Conservation (phyloP, 2,113 vertebrate genomes). For the Labeo catla region DNA sequence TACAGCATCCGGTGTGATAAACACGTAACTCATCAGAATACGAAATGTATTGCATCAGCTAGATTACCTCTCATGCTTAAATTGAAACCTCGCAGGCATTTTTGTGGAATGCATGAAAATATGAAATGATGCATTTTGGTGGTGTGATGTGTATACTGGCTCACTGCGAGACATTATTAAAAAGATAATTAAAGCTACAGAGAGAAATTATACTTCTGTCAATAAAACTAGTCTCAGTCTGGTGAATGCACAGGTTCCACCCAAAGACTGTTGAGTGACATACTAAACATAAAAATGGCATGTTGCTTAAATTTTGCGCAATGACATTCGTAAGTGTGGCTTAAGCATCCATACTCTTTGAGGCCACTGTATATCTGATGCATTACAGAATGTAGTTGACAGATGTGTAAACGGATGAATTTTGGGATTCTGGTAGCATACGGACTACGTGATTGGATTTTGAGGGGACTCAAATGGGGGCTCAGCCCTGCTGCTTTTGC, state of each 20-base stretch:
- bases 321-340: neutral
- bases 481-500: neutral
- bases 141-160: neutral
- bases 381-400: neutral
- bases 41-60: conserved; percentile 1
- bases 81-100: neutral
- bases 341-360: neutral
- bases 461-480: neutral
- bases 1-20: conserved; percentile 26
- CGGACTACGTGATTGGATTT: neutral
- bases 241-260: neutral
- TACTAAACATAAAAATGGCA: neutral
- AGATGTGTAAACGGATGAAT: neutral
- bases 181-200: conserved; percentile 14
- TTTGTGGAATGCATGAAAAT: neutral
- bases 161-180: neutral
- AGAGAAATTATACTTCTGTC: neutral
- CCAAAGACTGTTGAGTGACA: neutral
- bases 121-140: neutral
- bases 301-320: neutral
- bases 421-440: neutral
- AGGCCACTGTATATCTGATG: neutral
- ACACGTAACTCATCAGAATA: neutral
- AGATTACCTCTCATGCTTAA: neutral
- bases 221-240: neutral